phyloP scores from a whole-genome alignment of 2,888 invertebrate species.

The Pogonocherus hispidulus region DNA sequence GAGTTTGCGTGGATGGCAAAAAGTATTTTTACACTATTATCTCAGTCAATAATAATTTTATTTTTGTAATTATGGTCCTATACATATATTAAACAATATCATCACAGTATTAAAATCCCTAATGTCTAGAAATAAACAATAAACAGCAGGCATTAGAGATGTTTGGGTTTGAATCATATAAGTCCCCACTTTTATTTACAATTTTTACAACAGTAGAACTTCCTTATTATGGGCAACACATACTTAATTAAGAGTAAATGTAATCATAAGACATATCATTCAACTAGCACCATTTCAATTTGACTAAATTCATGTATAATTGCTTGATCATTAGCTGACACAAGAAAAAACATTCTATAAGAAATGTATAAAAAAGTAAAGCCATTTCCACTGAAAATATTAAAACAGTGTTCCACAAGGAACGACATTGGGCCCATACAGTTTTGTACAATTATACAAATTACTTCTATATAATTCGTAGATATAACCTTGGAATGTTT shows the following conservation, averaged over 20 bases:
- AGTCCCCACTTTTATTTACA: constrained; percentile 25
- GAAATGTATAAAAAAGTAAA: too few species aligned
- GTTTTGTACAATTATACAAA: not conserved
- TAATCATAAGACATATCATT: constrained; percentile 47
- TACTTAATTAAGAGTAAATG: constrained; percentile 51
- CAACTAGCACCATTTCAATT: constrained; percentile 48
- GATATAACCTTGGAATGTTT: not conserved
- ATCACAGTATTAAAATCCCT: constrained; percentile 51
- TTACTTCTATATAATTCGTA: too few species aligned
- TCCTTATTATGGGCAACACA: constrained; percentile 44
- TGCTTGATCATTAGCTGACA: constrained; percentile 16
- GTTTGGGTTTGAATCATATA: constrained; percentile 24
- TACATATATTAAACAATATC: constrained; percentile 48
- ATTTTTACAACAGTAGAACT: constrained; percentile 14
- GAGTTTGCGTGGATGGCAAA: constrained; percentile 42
- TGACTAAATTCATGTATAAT: constrained; percentile 41
- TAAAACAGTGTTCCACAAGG: constrained; percentile 6
- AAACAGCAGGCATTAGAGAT: constrained; percentile 38
- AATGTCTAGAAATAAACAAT: constrained; percentile 41
- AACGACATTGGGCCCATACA: not conserved
- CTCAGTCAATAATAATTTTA: constrained; percentile 35
- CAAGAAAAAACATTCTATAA: constrained; percentile 23
- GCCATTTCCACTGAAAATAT: not conserved
- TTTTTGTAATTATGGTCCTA: constrained; percentile 35
- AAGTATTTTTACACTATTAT: constrained; percentile 25